phyloP scores from a whole-genome alignment of 2,888 invertebrate species.

The Eugnorisma glareosa region DNA sequence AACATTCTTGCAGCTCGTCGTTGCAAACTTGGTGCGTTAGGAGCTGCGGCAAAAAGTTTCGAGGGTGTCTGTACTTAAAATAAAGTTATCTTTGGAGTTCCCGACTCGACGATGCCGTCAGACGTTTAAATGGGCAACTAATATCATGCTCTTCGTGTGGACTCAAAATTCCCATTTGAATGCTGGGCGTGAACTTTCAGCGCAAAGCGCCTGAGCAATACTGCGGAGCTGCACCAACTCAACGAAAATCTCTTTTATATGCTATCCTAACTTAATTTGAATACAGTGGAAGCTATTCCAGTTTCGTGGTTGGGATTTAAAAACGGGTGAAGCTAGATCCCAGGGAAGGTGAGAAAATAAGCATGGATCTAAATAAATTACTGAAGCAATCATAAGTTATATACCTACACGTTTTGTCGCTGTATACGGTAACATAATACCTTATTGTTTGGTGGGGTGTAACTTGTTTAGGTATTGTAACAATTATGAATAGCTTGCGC shows the following conservation, averaged over 20 bases:
- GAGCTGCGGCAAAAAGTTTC: constrained; percentile 50
- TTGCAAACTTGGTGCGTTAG: constrained; percentile 46
- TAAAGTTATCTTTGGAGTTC: constrained; percentile 55
- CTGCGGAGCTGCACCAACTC: constrained; percentile 61
- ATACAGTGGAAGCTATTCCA: constrained; percentile 63
- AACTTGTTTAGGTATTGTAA: constrained; percentile 31
- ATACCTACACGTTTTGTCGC: not conserved
- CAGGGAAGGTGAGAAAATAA: constrained; percentile 46
- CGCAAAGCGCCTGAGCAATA: constrained; percentile 51
- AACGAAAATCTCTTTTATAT: constrained; percentile 68
- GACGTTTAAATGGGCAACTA: constrained; percentile 66
- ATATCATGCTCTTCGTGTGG: constrained; percentile 63
- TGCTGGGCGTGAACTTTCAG: constrained; percentile 61
- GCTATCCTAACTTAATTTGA: constrained; percentile 65
- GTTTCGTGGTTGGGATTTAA: constrained; percentile 57
- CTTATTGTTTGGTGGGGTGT: constrained; percentile 14
- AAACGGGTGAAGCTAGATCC: constrained; percentile 36
- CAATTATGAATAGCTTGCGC: constrained; percentile 27
- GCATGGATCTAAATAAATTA: constrained; percentile 49
- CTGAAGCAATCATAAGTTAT: constrained; percentile 38
- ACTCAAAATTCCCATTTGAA: constrained; percentile 69
- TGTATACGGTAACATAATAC: constrained; percentile 4
- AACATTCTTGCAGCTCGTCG: constrained; percentile 49
- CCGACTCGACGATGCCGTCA: constrained; percentile 30
- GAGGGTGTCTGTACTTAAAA: constrained; percentile 27